These are phyloP conservation scores for Invenusta paracnida DNA, from an alignment of 2,888 invertebrate genomes.

Conservation along the genomic window DNA sequence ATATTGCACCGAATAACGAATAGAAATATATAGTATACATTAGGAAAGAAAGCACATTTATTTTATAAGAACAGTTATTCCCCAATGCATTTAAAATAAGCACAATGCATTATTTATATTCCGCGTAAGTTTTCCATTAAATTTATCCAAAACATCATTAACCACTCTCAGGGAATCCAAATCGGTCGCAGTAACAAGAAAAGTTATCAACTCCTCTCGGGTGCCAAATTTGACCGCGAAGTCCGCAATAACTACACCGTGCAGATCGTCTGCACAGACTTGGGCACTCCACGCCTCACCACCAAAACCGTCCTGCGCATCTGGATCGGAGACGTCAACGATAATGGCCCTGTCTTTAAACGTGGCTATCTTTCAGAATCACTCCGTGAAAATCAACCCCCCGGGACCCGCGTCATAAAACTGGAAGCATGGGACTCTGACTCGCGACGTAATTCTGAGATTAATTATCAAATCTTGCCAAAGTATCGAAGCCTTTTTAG, in stretches of 20 bases:
- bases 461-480: not conserved
- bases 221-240: slow-evolving; percentile 33
- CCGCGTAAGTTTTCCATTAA: too few species aligned
- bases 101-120: too few species aligned
- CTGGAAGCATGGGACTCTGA: slow-evolving; percentile 14
- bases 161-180: too few species aligned
- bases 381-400: slow-evolving; percentile 3
- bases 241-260: slow-evolving; percentile 18
- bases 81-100: too few species aligned
- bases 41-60: too few species aligned
- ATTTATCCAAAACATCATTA: too few species aligned
- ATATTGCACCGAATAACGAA: too few species aligned
- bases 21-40: too few species aligned
- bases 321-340: slow-evolving; percentile 33
- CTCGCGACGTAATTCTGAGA: not conserved
- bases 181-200: not conserved
- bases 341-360: slow-evolving; percentile 15
- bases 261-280: slow-evolving; percentile 25
- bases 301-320: not conserved
- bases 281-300: not conserved
- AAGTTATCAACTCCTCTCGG: slow-evolving; percentile 20
- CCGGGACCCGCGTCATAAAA: slow-evolving; percentile 6
- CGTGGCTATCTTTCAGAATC: not conserved
- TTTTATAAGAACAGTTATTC: too few species aligned
- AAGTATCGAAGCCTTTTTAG: slow-evolving; percentile 10